Base-by-base conservation (phyloP, 2,797 vertebrate genomes). In the Otolemur crassicaudatus region DNA sequence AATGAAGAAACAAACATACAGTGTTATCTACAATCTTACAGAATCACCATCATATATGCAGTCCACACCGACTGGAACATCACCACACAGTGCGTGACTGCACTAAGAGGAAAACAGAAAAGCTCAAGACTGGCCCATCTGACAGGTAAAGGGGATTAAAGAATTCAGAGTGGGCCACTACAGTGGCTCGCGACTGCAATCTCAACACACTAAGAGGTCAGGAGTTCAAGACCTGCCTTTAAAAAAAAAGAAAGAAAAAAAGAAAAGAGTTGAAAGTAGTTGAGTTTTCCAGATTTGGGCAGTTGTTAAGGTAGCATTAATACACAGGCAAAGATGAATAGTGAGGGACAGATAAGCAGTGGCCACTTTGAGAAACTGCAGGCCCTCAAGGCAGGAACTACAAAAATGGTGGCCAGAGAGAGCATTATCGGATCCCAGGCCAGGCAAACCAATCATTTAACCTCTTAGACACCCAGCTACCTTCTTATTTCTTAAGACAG, bases 61-160 rank as follows among this genome's bases (percentile, higher is more conserved):
- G n/a, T 69, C n/a, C n/a, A 10, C n/a, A 10, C 4, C 34, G 8
- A 34, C n/a, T 34, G n/a, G 34, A 69, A 69, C 9, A 0, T 34
- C n/a, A 22, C n/a, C 34, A 79, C 14, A 1, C n/a, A 20, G 76
- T 79, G 49, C 76, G 34, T 23, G 49, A 79, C 31, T 56, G 10
- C 14, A 77, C 31, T 37, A 72, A 70, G 79, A 86, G 49, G 25
- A 91, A 73, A 46, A 79, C 12, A 53, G 46, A 58, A 69, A 89
- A 82, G 34, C 29, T 19, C 79, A 88, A 60, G 72, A n/a, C 17
- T 40, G 69, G 63, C 56, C 43, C 20, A 58, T n/a, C 20, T 25
- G 53, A 87, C 94, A 94, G 29, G 22, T 56, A 70, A 79, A 90
- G 63, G 56, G 53, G 25, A 82, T 40, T 37, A 83, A 88, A 61